A percentile compares a stretch with the other conserved stretches of the same genome.
Evolutionary conservation across 2,797 vertebrate species (phyloP).

Genomic region (Acanthopagrus latus): DNA sequence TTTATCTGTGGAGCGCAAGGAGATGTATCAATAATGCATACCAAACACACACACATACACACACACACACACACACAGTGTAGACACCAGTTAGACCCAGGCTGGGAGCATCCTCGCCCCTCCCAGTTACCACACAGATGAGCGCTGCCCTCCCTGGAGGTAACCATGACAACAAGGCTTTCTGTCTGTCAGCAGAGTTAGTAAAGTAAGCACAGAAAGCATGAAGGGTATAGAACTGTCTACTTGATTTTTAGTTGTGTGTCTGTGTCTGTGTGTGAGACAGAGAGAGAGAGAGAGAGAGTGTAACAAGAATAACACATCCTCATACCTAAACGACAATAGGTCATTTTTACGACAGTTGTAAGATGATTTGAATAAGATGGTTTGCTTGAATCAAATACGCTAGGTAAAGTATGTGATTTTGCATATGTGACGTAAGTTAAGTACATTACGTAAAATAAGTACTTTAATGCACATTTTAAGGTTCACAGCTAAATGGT

Average conservation of each 20-base stretch:
- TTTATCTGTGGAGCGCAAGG: conserved; percentile 27
- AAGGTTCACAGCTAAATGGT: too few species aligned
- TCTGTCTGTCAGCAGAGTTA: conserved; percentile 40
- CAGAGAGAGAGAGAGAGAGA: too few species aligned
- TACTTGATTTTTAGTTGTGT: not conserved
- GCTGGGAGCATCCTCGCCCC: conserved; percentile 59
- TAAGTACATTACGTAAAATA: too few species aligned
- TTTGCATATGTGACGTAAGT: too few species aligned
- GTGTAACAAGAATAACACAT: too few species aligned
- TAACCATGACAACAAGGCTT: conserved; percentile 75
- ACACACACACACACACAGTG: conserved; percentile 7
- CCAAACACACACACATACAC: not conserved
- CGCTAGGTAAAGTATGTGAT: too few species aligned
- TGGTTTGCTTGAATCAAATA: too few species aligned
- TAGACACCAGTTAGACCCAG: conserved; percentile 22
- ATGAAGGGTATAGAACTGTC: not conserved
- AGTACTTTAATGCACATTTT: too few species aligned
- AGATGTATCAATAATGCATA: conserved; percentile 77
- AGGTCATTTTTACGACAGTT: too few species aligned
- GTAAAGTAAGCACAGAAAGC: conserved; percentile 8
- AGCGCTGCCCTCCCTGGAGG: conserved; percentile 51
- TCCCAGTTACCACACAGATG: conserved; percentile 72
- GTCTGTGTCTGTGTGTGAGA: conserved; percentile 1
- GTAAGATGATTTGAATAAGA: too few species aligned
- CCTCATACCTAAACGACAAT: too few species aligned